Conservation (phyloP, 1,140 invertebrate genomes). For the Heterodera schachtii region DNA sequence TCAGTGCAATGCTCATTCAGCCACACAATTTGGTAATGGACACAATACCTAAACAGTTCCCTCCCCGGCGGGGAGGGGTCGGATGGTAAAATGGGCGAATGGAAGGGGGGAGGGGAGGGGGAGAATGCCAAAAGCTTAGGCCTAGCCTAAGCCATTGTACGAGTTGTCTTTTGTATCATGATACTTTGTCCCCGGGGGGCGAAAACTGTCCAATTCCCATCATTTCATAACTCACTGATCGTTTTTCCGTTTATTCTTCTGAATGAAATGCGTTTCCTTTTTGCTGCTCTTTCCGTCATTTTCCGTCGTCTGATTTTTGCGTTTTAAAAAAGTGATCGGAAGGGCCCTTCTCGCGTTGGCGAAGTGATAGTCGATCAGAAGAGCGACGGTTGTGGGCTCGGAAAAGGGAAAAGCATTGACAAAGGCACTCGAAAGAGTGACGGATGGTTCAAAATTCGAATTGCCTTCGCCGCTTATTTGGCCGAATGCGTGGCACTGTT, state of each 20-base stretch:
- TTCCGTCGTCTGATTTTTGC: neutral
- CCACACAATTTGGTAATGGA: slow-evolving; percentile 25
- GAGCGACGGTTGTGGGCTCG: slow-evolving; percentile 21
- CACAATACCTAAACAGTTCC: slow-evolving; percentile 19
- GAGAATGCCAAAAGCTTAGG: no score
- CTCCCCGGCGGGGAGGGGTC: neutral
- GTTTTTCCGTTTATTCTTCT: neutral
- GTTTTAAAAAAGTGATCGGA: slow-evolving; percentile 6
- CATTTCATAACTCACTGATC: neutral
- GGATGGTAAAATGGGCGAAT: no score
- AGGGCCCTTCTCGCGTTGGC: slow-evolving; percentile 14
- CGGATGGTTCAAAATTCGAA: no score
- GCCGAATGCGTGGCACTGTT: slow-evolving; percentile 3
- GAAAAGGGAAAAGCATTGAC: slow-evolving; percentile 2
- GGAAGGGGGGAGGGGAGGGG: neutral
- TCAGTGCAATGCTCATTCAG: slow-evolving; percentile 22
- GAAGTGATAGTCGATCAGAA: slow-evolving; percentile 17
- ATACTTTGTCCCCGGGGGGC: no score
- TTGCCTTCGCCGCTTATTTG: neutral
- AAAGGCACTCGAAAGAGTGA: no score
- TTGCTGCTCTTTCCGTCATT: neutral
- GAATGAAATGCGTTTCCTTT: neutral
- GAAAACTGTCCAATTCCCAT: no score
- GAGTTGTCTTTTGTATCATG: no score
- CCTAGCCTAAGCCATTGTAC: no score